Evolutionary conservation across 1,140 invertebrate species (phyloP).

Genomic region (Drosophila pseudoobscura): DNA sequence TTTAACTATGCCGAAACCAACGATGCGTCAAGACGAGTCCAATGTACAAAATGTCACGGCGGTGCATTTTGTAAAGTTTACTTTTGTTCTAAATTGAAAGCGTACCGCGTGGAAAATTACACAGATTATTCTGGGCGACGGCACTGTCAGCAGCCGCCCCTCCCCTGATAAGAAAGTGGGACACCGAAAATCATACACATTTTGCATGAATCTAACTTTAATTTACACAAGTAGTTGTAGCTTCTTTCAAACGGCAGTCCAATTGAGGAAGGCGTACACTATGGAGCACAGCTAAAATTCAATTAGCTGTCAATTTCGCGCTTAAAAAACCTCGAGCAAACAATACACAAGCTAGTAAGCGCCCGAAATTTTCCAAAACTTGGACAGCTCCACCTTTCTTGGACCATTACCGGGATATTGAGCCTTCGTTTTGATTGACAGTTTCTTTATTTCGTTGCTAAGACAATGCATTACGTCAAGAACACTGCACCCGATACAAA

Average conservation of each 20-base stretch:
- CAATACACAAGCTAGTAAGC: too few relatives aligned
- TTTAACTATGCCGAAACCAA: constrained; percentile 31
- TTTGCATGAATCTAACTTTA: too few relatives aligned
- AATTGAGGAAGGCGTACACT: too few relatives aligned
- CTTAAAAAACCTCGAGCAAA: neutral
- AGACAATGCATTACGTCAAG: neutral
- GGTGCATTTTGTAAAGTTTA: too few relatives aligned
- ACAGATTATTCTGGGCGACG: constrained; percentile 8
- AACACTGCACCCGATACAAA: too few relatives aligned
- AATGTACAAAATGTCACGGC: constrained; percentile 23
- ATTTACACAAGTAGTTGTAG: too few relatives aligned
- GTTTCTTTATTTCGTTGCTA: neutral
- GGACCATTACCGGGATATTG: neutral
- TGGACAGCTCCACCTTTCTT: neutral
- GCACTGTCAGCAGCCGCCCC: constrained; percentile 12
- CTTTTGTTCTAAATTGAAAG: neutral
- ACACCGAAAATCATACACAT: neutral
- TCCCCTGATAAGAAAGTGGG: constrained; percentile 5
- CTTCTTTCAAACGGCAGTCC: too few relatives aligned
- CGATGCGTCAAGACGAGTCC: constrained; percentile 23
- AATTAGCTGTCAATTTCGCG: constrained; percentile 34
- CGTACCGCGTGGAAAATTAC: constrained; percentile 31
- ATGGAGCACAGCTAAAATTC: neutral
- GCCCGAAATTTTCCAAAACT: neutral
- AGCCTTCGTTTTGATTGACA: too few relatives aligned